Percentiles rank a stretch among this genome's conserved stretches.
phyloP scores from a whole-genome alignment of 2,888 invertebrate genomes.

The Rambutsinella grinnellia region DNA sequence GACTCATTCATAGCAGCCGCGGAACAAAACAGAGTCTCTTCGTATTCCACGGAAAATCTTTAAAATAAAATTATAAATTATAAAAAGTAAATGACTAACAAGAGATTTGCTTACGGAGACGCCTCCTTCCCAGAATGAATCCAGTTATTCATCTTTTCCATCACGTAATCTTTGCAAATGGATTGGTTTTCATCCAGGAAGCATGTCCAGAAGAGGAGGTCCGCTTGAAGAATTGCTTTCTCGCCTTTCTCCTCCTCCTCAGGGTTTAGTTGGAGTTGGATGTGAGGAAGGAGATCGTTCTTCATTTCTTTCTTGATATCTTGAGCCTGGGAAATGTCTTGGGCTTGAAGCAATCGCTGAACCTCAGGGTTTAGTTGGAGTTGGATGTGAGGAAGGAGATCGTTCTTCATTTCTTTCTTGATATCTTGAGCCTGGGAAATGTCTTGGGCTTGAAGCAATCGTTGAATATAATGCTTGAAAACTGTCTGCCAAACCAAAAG shows the following conservation, averaged over 20 bases:
- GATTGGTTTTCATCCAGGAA: conserved; percentile 20
- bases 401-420: too few species aligned
- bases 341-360: too few species aligned
- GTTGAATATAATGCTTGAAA: conserved; percentile 28
- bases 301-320: too few species aligned
- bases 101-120: conserved; percentile 20
- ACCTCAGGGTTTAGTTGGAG: too few species aligned
- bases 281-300: too few species aligned
- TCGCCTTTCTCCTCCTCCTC: conserved; percentile 10
- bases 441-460: too few species aligned
- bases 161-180: conserved; percentile 4
- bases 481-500: conserved; percentile 31
- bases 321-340: too few species aligned
- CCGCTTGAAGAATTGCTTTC: not conserved
- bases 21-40: conserved; percentile 30
- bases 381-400: too few species aligned
- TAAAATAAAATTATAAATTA: not conserved
- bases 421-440: too few species aligned
- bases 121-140: too few species aligned
- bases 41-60: conserved; percentile 28
- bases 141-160: conserved; percentile 15
- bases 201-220: conserved; percentile 30
- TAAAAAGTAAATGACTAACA: not conserved
- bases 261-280: too few species aligned
- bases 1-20: conserved; percentile 15